phyloP scores from a whole-genome alignment of 2,888 invertebrate genomes.

The Coelopa pilipes region DNA sequence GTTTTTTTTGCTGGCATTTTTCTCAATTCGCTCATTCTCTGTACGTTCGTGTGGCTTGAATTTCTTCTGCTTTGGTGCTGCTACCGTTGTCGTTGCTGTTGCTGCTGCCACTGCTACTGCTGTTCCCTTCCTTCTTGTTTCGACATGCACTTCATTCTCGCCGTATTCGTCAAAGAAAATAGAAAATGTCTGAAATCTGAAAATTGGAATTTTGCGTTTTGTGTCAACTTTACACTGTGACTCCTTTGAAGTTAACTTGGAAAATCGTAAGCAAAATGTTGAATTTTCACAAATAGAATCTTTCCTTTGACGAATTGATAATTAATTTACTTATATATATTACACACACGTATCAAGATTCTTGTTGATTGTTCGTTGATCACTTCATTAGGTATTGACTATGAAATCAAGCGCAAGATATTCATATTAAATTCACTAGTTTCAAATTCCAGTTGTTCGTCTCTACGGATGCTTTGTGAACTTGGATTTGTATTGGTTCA shows the following conservation, averaged over 20 bases:
- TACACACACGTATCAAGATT: constrained; percentile 8
- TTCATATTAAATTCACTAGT: no score
- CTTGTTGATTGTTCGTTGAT: not conserved
- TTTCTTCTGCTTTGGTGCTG: constrained; percentile 40
- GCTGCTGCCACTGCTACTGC: not conserved
- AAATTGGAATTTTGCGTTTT: constrained; percentile 21
- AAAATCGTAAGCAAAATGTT: constrained; percentile 21
- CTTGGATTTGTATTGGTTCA: no score
- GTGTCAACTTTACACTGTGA: constrained; percentile 13
- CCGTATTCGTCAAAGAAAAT: constrained; percentile 14
- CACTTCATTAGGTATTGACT: not conserved
- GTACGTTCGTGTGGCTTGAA: constrained; percentile 48
- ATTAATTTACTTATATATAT: not conserved
- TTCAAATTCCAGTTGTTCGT: no score
- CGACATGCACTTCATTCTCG: constrained; percentile 33
- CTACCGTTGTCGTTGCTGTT: constrained; percentile 5
- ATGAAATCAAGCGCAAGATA: not conserved
- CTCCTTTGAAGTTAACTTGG: constrained; percentile 10
- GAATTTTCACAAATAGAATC: not conserved
- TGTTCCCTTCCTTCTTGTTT: constrained; percentile 22
- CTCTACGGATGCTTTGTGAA: no score
- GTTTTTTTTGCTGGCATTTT: constrained; percentile 47
- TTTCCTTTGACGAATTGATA: no score
- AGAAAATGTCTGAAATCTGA: constrained; percentile 41
- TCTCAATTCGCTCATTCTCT: constrained; percentile 48